Conservation (phyloP, 2,113 vertebrate species). For the Serinus canaria region DNA sequence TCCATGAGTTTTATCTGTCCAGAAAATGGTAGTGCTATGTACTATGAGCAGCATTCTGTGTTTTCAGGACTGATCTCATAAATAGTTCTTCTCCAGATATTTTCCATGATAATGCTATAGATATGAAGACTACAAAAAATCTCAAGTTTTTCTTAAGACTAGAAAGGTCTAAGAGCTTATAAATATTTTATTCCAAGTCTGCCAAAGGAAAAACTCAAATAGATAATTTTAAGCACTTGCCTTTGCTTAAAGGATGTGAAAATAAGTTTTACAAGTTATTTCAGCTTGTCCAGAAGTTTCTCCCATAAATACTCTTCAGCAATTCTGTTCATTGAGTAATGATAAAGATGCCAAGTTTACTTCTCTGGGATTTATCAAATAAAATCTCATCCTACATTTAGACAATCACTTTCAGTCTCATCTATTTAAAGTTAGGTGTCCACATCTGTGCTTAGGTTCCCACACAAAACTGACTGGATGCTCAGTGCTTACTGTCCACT, state of each 20-base stretch:
- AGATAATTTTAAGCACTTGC: neutral
- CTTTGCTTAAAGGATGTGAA: neutral
- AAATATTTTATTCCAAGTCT: neutral
- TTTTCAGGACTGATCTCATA: neutral
- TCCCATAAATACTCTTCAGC: neutral
- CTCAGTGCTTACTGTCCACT: neutral
- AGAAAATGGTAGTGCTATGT: neutral
- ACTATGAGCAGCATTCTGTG: neutral
- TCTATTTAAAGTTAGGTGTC: neutral
- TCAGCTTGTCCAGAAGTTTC: neutral
- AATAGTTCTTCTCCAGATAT: neutral
- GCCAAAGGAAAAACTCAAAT: neutral
- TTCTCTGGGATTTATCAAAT: constrained; percentile 11
- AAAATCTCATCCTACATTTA: neutral
- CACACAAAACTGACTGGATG: neutral
- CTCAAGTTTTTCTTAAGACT: neutral
- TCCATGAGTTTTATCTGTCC: neutral
- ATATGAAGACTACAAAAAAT: neutral
- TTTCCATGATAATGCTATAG: neutral
- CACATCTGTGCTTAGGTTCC: neutral
- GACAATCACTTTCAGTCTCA: neutral
- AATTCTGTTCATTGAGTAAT: neutral
- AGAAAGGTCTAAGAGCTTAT: neutral
- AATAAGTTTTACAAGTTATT: constrained; percentile 8
- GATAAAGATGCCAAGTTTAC: neutral